These are phyloP conservation scores for Lamproptera curius DNA, from an alignment of 2,888 invertebrate species.

Conservation along the genomic window DNA sequence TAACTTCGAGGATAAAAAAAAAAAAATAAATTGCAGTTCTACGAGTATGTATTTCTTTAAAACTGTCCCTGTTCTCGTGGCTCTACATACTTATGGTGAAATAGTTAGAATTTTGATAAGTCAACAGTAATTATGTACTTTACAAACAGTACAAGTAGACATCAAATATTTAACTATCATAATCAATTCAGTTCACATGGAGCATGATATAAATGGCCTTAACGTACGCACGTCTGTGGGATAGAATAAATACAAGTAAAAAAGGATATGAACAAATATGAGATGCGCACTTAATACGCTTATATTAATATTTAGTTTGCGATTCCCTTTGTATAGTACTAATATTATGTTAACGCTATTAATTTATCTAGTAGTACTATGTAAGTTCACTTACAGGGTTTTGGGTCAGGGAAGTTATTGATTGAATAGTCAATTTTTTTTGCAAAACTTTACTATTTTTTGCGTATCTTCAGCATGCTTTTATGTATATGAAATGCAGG, in stretches of 20 bases:
- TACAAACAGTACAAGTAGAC: background rate
- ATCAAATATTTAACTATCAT: constrained; percentile 6
- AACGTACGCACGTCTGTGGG: background rate
- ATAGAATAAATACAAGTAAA: too few relatives aligned
- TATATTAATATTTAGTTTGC: constrained; percentile 8
- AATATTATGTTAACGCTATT: background rate
- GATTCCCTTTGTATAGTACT: constrained; percentile 6
- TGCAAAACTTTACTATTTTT: background rate
- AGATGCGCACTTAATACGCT: background rate
- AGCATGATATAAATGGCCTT: constrained; percentile 2
- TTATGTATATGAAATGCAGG: too few relatives aligned
- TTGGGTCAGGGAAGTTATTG: background rate
- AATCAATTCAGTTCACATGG: constrained; percentile 5
- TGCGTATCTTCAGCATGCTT: too few relatives aligned
- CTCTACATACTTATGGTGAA: too few relatives aligned
- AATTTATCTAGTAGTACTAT: background rate
- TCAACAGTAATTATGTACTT: background rate
- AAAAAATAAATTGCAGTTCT: too few relatives aligned
- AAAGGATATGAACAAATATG: constrained; percentile 1
- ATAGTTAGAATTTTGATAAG: background rate
- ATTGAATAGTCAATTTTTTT: background rate
- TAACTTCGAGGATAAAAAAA: too few relatives aligned
- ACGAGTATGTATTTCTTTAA: too few relatives aligned
- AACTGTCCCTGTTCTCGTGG: too few relatives aligned
- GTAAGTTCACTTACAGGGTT: background rate